Evolutionary conservation across 2,113 vertebrate species (phyloP).

Genomic region (Stegastes partitus): DNA sequence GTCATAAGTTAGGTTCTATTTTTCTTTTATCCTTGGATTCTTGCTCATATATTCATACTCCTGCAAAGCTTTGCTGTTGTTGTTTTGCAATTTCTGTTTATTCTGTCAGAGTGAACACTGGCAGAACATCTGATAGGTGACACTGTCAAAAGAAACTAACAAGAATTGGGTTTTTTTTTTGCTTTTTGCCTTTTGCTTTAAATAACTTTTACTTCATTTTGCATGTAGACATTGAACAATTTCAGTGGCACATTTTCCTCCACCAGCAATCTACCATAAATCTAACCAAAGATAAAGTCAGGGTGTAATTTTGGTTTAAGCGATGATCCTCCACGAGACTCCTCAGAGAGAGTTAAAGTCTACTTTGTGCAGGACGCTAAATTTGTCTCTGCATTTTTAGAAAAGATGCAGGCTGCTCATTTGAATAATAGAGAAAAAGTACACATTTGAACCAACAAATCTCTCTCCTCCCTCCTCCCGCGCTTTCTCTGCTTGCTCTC

Average conservation of each 20-base stretch:
- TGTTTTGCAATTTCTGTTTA: constrained; percentile 25
- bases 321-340: constrained; percentile 53
- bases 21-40: constrained; percentile 12
- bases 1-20: background rate
- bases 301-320: constrained; percentile 61
- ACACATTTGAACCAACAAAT: constrained; percentile 82
- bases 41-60: background rate
- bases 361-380: constrained; percentile 66
- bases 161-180: background rate
- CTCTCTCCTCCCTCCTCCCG: constrained; percentile 61
- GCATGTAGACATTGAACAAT: constrained; percentile 26
- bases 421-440: constrained; percentile 81
- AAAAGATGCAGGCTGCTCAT: constrained; percentile 76
- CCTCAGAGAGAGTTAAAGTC: constrained; percentile 63
- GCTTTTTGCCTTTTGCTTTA: constrained; percentile 22
- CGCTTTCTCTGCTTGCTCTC: constrained; percentile 70
- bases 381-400: constrained; percentile 73
- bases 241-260: constrained; percentile 15
- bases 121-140: constrained; percentile 16
- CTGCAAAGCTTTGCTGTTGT: background rate
- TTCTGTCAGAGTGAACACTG: background rate
- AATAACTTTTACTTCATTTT: constrained; percentile 45
- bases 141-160: constrained; percentile 10
- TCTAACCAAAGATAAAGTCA: constrained; percentile 53
- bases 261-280: constrained; percentile 48